Evolutionary conservation across 92 coral and sea anemone genomes (phyloP), one percentile per base, ranked within the genome.

Genomic region (Phenganax subtilis): DNA sequence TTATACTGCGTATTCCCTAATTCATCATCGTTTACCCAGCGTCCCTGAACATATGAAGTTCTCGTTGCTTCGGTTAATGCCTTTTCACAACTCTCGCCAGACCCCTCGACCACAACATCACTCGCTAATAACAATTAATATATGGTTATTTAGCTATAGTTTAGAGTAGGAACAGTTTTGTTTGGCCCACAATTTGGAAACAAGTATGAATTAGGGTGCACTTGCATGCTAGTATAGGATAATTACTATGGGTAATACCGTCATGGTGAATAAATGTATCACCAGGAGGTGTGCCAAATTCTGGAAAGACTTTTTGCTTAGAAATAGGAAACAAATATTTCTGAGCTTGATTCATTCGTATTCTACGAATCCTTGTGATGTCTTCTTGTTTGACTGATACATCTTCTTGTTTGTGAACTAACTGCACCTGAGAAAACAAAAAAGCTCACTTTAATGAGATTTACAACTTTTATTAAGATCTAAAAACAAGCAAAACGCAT

Each of bases 21-120:
- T 44, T 93, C 93, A 67, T 87, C 93, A 63, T 90, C 90, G 29
- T 91, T 89, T 63, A 94, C 87, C 98, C 98, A 94, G 55, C 91
- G 90, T 17, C 98, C 98, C 74, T 87, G 91, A 10, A 94, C 86
- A 80, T 94, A 94, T 5, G 98, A 94, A 3, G 98, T 94, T 57
- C 91, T 85, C 10, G 98, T 94, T 58, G 98, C 98, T 66, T 94
- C 98, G 1, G 96, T 97, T 54, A 94, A 88, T 54, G 91, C 96
- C 17, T 91, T 88, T 80, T 94, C 97, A 28, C 90, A 89, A 81
- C 91, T 92, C 60, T 87, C 89, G 12, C 85, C 89, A 8, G 3
- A 1, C 3, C 80, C 89, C 77, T 88, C 87, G 56, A 74, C 87
- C 7, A 77, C 87, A 54, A 87, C 96, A 58, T 86, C 90, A 37